Base-by-base conservation (phyloP, 2,888 invertebrate species). In the Saturnia japonica region DNA sequence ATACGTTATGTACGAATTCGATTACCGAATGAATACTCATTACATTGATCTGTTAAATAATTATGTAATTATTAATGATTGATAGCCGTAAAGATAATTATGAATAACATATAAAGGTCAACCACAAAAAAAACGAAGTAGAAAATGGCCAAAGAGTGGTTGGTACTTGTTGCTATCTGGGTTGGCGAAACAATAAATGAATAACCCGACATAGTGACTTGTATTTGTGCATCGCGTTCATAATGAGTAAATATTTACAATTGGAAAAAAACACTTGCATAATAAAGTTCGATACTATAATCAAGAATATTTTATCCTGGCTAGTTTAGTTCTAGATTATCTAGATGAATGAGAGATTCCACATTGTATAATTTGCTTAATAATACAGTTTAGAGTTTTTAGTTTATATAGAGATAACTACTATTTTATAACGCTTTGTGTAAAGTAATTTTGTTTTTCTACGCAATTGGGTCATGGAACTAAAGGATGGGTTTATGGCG, bases 401-500 rank as follows among this genome's bases (percentile, higher is more conserved):
- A 14, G 28, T 6, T 60, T 34, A 25, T 60, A n/a, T n/a, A n/a
- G n/a, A 22, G 22, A 9, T 11, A 14, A 60, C 57, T 1, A 28
- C 25, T 64, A 40, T 64, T 64, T 40, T 64, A n/a, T 64, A 64
- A 60, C 57, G 64, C 40, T 9, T 8, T 64, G 64, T 64, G 40
- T 62, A 62, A 64, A 40, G 40, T 64, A 64, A 64, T 40, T 34
- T 64, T 64, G 22, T 64, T 64, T 68, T 71, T 68, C 45, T 60
- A 45, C 28, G 45, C 62, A 71, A 71, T 68, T 71, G 60, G 68
- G 70, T 71, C 70, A 62, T 19, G 83, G 87, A 87, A 87, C 87
- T 85, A 86, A 89, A 89, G 86, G 85, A 85, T 85, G 84, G 83
- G 80, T 77, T 77, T 78, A 82, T 84, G 82, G 83, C 83, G 79